Base-by-base conservation (phyloP, 1,140 invertebrate species). In the Gonioctena quinquepunctata region DNA sequence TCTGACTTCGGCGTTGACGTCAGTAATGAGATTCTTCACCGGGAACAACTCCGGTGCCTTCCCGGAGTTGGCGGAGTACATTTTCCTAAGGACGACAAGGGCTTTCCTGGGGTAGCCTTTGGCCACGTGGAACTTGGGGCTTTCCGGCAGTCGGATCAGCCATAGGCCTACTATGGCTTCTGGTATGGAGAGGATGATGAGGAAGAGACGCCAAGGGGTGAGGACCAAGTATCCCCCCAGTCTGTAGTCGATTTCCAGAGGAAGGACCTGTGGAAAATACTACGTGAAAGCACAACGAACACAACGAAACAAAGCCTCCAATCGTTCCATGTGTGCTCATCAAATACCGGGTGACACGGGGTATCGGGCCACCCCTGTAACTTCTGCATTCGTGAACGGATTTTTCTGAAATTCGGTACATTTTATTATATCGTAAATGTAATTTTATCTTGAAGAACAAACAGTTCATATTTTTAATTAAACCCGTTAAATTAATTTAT, bases 51-150 rank as follows among this genome's bases (percentile, higher is more conserved):
- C 83, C 19, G 77, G 75, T 3, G 81, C 57, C 28, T 84, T 84
- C 27, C 85, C 83, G 5, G 87, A 89, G 69, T 93, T 93, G 1
- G 76, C 73, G 1, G 84, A 81, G 67, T 88, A 93, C 59, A 93
- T 90, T 1, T 76, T 82, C 54, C 82, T 81, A 3, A 94, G 79
- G 11, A 90, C 83, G 19, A 84, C 72, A 1, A 93, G 73, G 0
- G 91, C 87, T 72, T 89, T 86, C 0, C 89, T 83, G 7, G 84
- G 77, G 70, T 84, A 85, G 64, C 90, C 90, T 79, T 88, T 86
- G 0, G 88, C 86, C 3, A 93, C 80, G 8, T 91, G 82, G 79
- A 90, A 95, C 76, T 93, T 93, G 0, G 94, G 93, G 69, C 91
- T 94, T 79, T 95, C 94, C 0, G 90, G 90, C 4, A 90, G 84